These are phyloP conservation scores for Rhodophaea formosa DNA, from an alignment of 2,888 invertebrate species.

Conservation along the genomic window DNA sequence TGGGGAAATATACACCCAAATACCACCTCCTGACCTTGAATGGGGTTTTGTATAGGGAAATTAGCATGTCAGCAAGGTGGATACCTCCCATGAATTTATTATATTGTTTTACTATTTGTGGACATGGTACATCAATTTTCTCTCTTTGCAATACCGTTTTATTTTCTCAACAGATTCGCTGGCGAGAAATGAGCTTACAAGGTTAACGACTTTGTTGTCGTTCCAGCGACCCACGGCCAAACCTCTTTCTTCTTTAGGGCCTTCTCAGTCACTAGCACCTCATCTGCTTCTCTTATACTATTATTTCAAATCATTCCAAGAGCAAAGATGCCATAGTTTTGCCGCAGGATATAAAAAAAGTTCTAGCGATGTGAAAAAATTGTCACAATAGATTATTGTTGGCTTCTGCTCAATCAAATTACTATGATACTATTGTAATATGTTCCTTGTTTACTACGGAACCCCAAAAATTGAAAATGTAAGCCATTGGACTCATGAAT, in stretches of 20 bases:
- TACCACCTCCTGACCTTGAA: no score
- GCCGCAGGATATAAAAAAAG: conserved; percentile 29
- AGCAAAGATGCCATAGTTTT: conserved; percentile 35
- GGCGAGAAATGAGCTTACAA: conserved; percentile 38
- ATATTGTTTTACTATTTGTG: conserved; percentile 40
- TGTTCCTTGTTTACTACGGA: no score
- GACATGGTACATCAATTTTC: conserved; percentile 38
- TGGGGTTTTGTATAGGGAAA: no score
- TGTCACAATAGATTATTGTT: conserved; percentile 24
- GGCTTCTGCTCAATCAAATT: conserved; percentile 21
- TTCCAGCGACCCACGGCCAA: conserved; percentile 37
- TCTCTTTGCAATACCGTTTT: conserved; percentile 35
- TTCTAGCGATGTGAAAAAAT: conserved; percentile 32
- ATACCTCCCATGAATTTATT: conserved; percentile 47
- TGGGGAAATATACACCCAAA: no score
- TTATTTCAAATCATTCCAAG: conserved; percentile 34
- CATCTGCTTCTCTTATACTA: conserved; percentile 31
- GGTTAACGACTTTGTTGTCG: conserved; percentile 40
- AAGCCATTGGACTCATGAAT: no score
- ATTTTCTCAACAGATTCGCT: conserved; percentile 35
- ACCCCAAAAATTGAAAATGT: no score
- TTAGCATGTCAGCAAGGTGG: no score
- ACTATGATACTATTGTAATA: no score
- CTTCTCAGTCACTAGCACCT: conserved; percentile 28
- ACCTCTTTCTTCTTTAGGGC: conserved; percentile 34